These are phyloP conservation scores for Charaxes varanes DNA, from an alignment of 1,140 invertebrate genomes.

Conservation along the genomic window DNA sequence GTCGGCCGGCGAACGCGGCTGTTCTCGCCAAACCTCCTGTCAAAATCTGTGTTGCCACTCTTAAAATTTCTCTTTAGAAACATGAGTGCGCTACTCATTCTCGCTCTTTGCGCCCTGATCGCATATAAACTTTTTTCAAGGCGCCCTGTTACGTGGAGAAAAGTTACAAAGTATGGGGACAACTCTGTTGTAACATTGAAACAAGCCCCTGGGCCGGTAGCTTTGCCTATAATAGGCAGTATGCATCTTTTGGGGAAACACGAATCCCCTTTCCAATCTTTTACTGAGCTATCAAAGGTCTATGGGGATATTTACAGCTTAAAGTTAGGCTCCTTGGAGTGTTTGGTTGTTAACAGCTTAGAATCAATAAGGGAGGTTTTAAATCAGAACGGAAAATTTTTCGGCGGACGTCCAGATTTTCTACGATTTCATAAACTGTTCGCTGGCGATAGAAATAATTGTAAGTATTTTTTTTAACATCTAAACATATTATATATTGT, in stretches of 20 bases:
- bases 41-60: slow-evolving; percentile 46
- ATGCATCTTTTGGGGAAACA: slow-evolving; percentile 79
- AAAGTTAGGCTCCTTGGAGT: slow-evolving; percentile 80
- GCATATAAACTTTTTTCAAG: slow-evolving; percentile 44
- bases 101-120: slow-evolving; percentile 35
- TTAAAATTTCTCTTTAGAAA: slow-evolving; percentile 51
- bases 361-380: slow-evolving; percentile 85
- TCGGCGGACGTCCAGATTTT: slow-evolving; percentile 88
- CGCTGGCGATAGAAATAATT: slow-evolving; percentile 62
- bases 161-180: slow-evolving; percentile 31
- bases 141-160: slow-evolving; percentile 31
- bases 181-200: slow-evolving; percentile 26
- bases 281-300: slow-evolving; percentile 79
- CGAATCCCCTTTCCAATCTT: slow-evolving; percentile 82
- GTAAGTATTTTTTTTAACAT: slow-evolving; percentile 47
- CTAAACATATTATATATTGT: too few species aligned
- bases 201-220: slow-evolving; percentile 76
- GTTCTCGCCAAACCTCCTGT: slow-evolving; percentile 48
- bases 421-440: slow-evolving; percentile 73
- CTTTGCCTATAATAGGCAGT: slow-evolving; percentile 83
- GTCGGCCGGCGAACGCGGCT: slow-evolving; percentile 35
- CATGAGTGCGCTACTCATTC: slow-evolving; percentile 58
- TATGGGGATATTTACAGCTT: slow-evolving; percentile 87
- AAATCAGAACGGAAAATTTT: slow-evolving; percentile 85
- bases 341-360: slow-evolving; percentile 86